Evolutionary conservation across 2,888 invertebrate species (phyloP).

Genomic region (Patella depressa): DNA sequence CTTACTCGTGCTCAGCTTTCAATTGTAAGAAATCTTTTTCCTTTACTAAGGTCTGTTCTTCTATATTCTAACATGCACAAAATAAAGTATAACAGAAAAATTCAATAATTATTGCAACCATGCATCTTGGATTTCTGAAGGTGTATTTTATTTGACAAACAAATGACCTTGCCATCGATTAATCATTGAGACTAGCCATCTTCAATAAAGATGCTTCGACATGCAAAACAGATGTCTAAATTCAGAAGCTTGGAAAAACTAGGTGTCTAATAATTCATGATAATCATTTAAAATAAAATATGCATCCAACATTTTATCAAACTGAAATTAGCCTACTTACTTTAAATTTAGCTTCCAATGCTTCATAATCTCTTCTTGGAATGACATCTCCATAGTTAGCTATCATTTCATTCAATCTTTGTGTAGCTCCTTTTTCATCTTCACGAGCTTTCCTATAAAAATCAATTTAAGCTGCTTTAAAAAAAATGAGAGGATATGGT

Average conservation of each 20-base stretch:
- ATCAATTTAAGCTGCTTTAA: background rate
- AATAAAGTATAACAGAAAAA: background rate
- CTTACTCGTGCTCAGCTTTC: slow-evolving; percentile 68
- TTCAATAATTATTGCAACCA: no score
- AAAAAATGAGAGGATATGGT: no score
- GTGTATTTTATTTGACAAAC: no score
- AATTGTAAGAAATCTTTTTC: slow-evolving; percentile 60
- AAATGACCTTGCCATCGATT: no score
- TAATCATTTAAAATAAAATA: no score
- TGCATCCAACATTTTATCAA: no score
- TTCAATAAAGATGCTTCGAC: no score
- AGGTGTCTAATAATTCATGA: no score
- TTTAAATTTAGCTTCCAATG: slow-evolving; percentile 60
- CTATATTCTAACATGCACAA: slow-evolving; percentile 49
- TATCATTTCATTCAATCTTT: slow-evolving; percentile 66
- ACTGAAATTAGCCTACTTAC: slow-evolving; percentile 35
- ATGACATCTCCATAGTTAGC: slow-evolving; percentile 71
- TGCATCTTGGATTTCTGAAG: no score
- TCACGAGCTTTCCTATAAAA: slow-evolving; percentile 65
- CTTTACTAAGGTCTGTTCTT: slow-evolving; percentile 48
- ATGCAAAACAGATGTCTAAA: no score
- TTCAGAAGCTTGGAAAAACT: no score
- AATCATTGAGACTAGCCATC: no score
- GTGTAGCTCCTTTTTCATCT: slow-evolving; percentile 64
- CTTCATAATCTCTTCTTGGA: slow-evolving; percentile 68